These are phyloP conservation scores for Anomalospiza imberbis DNA, from an alignment of 2,797 vertebrate species.

Conservation along the genomic window DNA sequence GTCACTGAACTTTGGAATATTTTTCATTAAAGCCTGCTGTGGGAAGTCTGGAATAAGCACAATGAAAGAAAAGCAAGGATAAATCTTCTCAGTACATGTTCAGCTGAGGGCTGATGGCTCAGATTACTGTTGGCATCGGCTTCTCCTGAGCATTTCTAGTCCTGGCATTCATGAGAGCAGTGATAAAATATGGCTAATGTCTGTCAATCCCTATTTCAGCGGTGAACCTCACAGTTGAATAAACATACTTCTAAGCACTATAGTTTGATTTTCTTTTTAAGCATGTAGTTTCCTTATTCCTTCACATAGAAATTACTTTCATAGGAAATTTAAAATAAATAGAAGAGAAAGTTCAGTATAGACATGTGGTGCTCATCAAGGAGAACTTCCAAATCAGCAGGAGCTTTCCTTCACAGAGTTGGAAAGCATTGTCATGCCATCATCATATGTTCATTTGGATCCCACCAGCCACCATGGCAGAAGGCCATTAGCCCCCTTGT, in stretches of 20 bases:
- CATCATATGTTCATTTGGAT: background rate
- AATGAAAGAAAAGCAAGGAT: background rate
- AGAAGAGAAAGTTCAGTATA: background rate
- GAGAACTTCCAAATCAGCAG: constrained; percentile 16
- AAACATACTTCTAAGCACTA: constrained; percentile 51
- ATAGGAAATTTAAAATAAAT: constrained; percentile 43
- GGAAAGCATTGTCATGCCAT: background rate
- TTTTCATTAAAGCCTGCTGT: constrained; percentile 1
- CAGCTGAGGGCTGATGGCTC: background rate
- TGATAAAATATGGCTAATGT: background rate
- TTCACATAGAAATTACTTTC: constrained; percentile 6
- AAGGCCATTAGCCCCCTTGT: background rate
- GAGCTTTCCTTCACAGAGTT: background rate
- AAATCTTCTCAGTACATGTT: background rate
- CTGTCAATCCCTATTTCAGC: constrained; percentile 18
- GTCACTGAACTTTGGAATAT: background rate
- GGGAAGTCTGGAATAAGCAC: background rate
- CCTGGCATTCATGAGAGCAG: background rate
- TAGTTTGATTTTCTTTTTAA: constrained; percentile 60
- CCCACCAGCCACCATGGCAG: background rate
- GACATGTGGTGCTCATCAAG: constrained; percentile 15
- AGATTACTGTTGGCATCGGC: constrained; percentile 13
- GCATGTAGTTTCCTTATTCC: constrained; percentile 42
- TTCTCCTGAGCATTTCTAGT: background rate
- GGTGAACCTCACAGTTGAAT: constrained; percentile 43